Base-by-base conservation (phyloP, 37 sponge, comb jelly and placozoan genomes). In the Chondrosia reniformis region DNA sequence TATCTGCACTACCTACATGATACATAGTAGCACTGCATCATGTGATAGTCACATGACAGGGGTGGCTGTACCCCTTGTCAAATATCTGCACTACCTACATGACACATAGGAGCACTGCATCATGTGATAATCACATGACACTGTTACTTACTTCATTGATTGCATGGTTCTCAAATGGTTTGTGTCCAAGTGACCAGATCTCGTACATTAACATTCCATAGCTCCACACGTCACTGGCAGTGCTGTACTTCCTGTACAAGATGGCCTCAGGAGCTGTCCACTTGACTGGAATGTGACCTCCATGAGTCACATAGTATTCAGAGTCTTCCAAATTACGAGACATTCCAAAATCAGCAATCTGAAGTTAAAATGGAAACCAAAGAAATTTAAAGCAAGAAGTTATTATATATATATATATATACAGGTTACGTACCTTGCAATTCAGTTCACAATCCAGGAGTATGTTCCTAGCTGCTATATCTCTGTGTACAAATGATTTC, bases 121-220 rank as follows among this genome's bases (percentile, higher is more conserved):
- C n/a, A n/a, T n/a, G n/a, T n/a, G n/a, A n/a, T n/a, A n/a, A n/a
- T n/a, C n/a, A n/a, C n/a, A n/a, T n/a, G 72, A 69, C 44, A 44
- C n/a, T n/a, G n/a, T n/a, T n/a, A 59, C 61, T 30, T 13, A 59
- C 61, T 30, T 59, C 61, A 25, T 59, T 6, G n/a, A 59, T 5
- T 59, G 22, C 28, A 7, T 59, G n/a, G 22, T 66, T 17, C 36
- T 34, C 67, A 66, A 66, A 66, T 66, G 67, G 67, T 34, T 66
- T 66, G 67, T 66, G 67, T 66, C 67, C 67, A 5, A 66, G 37
- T 31, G 67, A 66, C 67, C 67, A 66, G 5, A 66, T 66, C 67
- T 66, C 67, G 17, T 66, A 66, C 67, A 66, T 66, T 40, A 66
- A 34, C 67, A 66, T 66, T 15, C 67, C 67, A 66, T 66, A 66